Evolutionary conservation across 2,113 vertebrate species (phyloP).

Genomic region (Podarcis raffonei): DNA sequence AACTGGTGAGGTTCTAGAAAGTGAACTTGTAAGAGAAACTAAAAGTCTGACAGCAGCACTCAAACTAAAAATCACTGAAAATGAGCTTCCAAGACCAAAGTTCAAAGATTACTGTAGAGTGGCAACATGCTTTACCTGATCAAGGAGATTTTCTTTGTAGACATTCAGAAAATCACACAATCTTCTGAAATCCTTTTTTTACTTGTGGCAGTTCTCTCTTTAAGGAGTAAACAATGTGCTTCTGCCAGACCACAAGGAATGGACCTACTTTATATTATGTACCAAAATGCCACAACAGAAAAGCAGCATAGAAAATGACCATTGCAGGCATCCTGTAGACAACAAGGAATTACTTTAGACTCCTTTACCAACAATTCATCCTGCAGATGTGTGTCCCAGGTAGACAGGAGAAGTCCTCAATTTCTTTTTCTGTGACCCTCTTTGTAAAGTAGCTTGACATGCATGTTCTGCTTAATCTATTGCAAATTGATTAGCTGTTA

Average conservation of each 20-base stretch:
- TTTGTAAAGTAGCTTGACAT: background rate
- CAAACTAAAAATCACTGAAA: too few relatives aligned
- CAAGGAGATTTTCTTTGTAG: too few relatives aligned
- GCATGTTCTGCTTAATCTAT: slow-evolving; percentile 21
- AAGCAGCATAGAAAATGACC: background rate
- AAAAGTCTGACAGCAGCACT: too few relatives aligned
- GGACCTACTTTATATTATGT: background rate
- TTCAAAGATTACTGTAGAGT: too few relatives aligned
- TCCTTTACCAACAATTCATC: background rate
- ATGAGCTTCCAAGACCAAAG: too few relatives aligned
- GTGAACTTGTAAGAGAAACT: too few relatives aligned
- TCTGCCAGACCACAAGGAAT: background rate
- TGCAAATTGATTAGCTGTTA: slow-evolving; percentile 52
- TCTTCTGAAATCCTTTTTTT: too few relatives aligned
- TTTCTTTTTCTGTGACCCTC: background rate
- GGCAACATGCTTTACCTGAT: too few relatives aligned
- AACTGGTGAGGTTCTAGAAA: too few relatives aligned
- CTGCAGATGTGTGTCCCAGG: background rate
- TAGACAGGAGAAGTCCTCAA: background rate
- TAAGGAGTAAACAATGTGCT: background rate
- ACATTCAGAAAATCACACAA: too few relatives aligned
- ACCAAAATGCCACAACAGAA: background rate
- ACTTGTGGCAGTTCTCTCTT: too few relatives aligned
- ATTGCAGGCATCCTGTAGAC: background rate
- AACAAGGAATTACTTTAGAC: background rate